A percentile compares a stretch with the other conserved stretches of the same genome.
These are phyloP conservation scores for Sparidentex hasta DNA, from an alignment of 2,797 vertebrate species.

Conservation along the genomic window DNA sequence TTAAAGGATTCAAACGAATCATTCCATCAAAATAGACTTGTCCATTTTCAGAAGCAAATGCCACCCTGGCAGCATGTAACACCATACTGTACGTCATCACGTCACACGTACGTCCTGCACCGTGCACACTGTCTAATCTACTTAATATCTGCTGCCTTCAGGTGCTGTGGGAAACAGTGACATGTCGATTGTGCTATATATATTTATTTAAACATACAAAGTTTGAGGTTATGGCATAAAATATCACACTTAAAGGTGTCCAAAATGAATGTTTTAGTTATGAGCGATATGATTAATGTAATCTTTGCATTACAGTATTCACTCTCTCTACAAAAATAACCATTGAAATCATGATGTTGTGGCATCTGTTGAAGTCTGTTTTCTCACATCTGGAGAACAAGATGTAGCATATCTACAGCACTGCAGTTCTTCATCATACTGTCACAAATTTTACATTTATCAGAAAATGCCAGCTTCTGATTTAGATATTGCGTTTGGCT, in stretches of 20 bases:
- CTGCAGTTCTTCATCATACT: too few relatives aligned
- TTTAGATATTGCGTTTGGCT: too few relatives aligned
- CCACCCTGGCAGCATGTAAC: not conserved
- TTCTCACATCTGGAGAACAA: too few relatives aligned
- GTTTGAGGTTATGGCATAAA: too few relatives aligned
- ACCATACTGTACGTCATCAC: slow-evolving; percentile 49
- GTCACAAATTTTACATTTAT: too few relatives aligned
- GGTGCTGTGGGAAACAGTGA: slow-evolving; percentile 6
- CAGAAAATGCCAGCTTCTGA: too few relatives aligned
- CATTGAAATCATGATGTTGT: too few relatives aligned
- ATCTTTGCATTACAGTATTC: too few relatives aligned
- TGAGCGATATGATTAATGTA: too few relatives aligned
- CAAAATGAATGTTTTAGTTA: not conserved
- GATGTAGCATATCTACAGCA: too few relatives aligned
- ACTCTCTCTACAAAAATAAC: too few relatives aligned
- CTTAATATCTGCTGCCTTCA: slow-evolving; percentile 61
- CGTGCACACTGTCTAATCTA: not conserved
- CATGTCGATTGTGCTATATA: fast-evolving
- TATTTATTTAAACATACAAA: not conserved
- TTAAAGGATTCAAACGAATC: not conserved
- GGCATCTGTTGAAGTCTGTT: too few relatives aligned
- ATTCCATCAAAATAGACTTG: not conserved
- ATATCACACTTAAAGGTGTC: not conserved
- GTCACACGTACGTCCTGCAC: slow-evolving; percentile 9
- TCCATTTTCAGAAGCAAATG: not conserved